Conservation (phyloP, 2,888 invertebrate species). For the Ennomos fuscantarius region DNA sequence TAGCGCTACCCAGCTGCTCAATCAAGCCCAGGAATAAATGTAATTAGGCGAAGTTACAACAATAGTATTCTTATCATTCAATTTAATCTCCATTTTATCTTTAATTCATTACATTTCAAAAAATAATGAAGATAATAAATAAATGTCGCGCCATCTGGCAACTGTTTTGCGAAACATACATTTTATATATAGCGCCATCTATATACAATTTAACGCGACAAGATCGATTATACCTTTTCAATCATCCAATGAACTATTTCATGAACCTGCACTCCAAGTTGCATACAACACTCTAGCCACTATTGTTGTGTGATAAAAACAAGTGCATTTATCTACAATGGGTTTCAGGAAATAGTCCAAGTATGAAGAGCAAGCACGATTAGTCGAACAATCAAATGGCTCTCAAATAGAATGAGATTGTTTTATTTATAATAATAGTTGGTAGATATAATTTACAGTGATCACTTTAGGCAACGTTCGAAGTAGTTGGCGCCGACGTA, state of each 20-base stretch:
- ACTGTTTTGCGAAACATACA: constrained; percentile 7
- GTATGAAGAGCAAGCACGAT: constrained; percentile 3
- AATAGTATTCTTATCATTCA: constrained; percentile 23
- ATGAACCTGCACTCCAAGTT: background rate
- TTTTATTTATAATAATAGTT: constrained; percentile 75
- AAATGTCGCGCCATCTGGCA: constrained; percentile 17
- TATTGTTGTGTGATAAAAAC: too few relatives aligned
- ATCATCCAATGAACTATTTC: background rate
- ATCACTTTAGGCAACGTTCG: constrained; percentile 97
- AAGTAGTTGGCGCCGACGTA: constrained; percentile 97
- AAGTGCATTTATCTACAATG: background rate
- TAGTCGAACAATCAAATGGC: constrained; percentile 42
- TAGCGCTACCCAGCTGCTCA: background rate
- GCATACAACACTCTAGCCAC: background rate
- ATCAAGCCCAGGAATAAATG: constrained; percentile 4
- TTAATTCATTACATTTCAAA: constrained; percentile 16
- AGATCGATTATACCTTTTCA: background rate
- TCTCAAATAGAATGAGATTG: constrained; percentile 72
- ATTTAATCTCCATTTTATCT: constrained; percentile 21
- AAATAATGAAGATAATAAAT: constrained; percentile 14
- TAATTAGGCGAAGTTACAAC: constrained; percentile 13
- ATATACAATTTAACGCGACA: constrained; percentile 7
- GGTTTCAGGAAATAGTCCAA: constrained; percentile 1
- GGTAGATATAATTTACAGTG: constrained; percentile 67
- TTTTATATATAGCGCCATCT: constrained; percentile 26